Conservation (phyloP, 2,888 invertebrate species). For the Epirrhoe alternata region DNA sequence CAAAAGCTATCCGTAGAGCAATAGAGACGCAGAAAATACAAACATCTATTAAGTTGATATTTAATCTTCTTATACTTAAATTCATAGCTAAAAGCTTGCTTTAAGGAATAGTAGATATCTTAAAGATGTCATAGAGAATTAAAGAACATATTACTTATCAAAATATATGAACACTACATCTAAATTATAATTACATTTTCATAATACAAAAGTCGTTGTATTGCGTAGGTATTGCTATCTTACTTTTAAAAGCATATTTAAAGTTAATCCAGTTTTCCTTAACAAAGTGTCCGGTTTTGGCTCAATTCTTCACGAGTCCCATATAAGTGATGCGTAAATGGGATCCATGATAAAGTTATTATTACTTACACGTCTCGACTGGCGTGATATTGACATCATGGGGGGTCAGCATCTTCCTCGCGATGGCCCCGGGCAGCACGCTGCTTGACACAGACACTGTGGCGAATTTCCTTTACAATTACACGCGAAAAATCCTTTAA, state of each 20-base stretch:
- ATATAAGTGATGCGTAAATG: constrained; percentile 44
- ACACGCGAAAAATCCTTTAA: constrained; percentile 55
- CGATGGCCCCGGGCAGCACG: constrained; percentile 75
- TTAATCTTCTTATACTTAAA: not conserved
- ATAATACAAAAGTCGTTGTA: too few species aligned
- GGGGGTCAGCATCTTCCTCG: constrained; percentile 80
- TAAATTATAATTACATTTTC: not conserved
- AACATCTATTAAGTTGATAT: too few species aligned
- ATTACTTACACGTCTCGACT: constrained; percentile 79
- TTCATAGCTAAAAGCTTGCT: not conserved
- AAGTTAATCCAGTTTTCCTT: not conserved
- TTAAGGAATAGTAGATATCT: not conserved
- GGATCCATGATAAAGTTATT: constrained; percentile 37
- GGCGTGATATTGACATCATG: constrained; percentile 86
- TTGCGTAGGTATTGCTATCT: too few species aligned
- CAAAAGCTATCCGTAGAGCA: too few species aligned
- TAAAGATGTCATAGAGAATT: not conserved
- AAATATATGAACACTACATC: not conserved
- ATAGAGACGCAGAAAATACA: too few species aligned
- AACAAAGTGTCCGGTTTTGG: not conserved
- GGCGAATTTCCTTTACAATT: constrained; percentile 58
- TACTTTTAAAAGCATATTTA: too few species aligned
- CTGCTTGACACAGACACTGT: constrained; percentile 80
- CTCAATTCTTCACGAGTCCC: not conserved
- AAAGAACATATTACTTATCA: not conserved